These are phyloP conservation scores for Limanda limanda DNA, from an alignment of 2,113 vertebrate species.

Conservation along the genomic window DNA sequence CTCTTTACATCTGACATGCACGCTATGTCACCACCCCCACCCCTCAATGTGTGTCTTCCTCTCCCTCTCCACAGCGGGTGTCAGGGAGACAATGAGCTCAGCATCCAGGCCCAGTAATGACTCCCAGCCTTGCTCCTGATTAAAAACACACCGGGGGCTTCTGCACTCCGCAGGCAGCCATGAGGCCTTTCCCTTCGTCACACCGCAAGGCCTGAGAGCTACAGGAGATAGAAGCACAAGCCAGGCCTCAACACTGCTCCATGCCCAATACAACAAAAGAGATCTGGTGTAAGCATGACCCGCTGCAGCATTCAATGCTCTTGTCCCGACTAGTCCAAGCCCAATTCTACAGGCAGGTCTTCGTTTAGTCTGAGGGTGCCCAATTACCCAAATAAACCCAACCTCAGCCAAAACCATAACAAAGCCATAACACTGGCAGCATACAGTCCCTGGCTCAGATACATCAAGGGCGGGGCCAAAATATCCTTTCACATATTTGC, in stretches of 20 bases:
- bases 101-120: conserved; percentile 79
- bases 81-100: conserved; percentile 83
- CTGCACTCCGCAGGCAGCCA: conserved; percentile 82
- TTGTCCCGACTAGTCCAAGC: conserved; percentile 42
- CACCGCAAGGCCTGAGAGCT: conserved; percentile 51
- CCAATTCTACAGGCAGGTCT: conserved; percentile 42
- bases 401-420: conserved; percentile 44
- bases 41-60: conserved; percentile 18
- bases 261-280: conserved; percentile 39
- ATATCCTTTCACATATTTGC: conserved; percentile 18
- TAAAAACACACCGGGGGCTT: conserved; percentile 87
- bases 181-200: conserved; percentile 61
- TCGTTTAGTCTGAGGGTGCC: conserved; percentile 45
- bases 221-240: conserved; percentile 31
- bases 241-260: conserved; percentile 36
- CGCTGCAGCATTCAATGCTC: conserved; percentile 39
- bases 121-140: conserved; percentile 84
- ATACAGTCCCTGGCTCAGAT: conserved; percentile 15
- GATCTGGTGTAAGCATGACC: conserved; percentile 21
- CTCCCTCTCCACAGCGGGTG: conserved; percentile 60
- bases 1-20: conserved; percentile 67
- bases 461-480: conserved; percentile 3
- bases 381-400: conserved; percentile 44
- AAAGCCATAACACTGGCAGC: conserved; percentile 19
- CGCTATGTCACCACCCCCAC: conserved; percentile 34